phyloP scores from a whole-genome alignment of 1,140 invertebrate genomes.

The Tribolium castaneum region DNA sequence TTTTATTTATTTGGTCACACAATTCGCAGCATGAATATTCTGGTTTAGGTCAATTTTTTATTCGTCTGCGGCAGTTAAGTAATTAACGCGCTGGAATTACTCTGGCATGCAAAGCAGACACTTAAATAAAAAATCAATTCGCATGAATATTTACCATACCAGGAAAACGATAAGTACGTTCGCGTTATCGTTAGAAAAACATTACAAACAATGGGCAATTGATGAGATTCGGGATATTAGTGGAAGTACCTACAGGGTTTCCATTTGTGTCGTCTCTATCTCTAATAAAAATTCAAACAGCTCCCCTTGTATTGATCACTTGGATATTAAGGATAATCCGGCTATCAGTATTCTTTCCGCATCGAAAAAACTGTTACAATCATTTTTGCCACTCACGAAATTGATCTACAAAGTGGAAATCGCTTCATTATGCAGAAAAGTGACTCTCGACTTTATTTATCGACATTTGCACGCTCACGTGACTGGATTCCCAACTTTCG shows the following conservation, averaged over 20 bases:
- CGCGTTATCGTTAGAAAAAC: neutral
- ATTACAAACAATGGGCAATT: neutral
- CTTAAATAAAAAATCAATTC: neutral
- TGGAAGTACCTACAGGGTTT: neutral
- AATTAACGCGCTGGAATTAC: neutral
- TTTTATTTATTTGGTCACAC: conserved; percentile 14
- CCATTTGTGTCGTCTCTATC: neutral
- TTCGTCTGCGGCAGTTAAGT: neutral
- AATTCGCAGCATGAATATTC: neutral
- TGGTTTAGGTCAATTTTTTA: neutral
- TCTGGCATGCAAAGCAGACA: neutral
- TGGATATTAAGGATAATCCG: neutral
- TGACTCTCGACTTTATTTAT: neutral
- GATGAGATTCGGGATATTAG: neutral
- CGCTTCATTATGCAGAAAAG: neutral
- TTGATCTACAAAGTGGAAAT: neutral
- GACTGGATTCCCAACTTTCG: neutral
- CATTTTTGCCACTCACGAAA: neutral
- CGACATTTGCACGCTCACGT: neutral
- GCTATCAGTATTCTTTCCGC: conserved; percentile 14
- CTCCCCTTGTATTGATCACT: neutral
- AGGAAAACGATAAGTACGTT: neutral
- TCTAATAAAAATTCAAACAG: neutral
- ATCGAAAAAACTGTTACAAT: neutral
- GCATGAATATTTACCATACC: neutral